These are phyloP conservation scores for Petrosia ficiformis DNA, from an alignment of 37 sponge, comb jelly and placozoan genomes.

Conservation along the genomic window DNA sequence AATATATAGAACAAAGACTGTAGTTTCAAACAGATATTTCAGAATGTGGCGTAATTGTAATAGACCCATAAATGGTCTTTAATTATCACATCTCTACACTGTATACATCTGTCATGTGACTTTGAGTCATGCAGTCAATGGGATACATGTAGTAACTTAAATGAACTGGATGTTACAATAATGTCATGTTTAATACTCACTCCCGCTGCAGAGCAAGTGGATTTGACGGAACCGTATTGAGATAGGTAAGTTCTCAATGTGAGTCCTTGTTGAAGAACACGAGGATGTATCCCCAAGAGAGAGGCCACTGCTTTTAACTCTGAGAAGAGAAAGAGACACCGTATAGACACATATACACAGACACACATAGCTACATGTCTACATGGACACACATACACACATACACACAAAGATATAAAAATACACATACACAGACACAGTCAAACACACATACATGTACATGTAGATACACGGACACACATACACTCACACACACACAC, in stretches of 20 bases:
- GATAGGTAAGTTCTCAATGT: slow-evolving; percentile 67
- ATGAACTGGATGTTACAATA: neutral
- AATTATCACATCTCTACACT: no score
- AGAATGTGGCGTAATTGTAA: no score
- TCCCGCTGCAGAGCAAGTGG: slow-evolving; percentile 77
- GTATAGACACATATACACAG: neutral
- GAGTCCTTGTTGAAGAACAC: slow-evolving; percentile 57
- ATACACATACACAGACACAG: neutral
- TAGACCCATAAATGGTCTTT: no score
- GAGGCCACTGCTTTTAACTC: slow-evolving; percentile 55
- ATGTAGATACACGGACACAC: neutral
- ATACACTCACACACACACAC: neutral
- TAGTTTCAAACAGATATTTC: no score
- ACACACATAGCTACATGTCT: neutral
- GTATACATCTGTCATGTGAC: no score
- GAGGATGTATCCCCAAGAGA: slow-evolving; percentile 52
- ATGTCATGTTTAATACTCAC: slow-evolving; percentile 23
- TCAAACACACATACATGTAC: neutral
- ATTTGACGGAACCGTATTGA: slow-evolving; percentile 42
- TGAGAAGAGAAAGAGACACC: neutral
- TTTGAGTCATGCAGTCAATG: no score
- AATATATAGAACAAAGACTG: no score
- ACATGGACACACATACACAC: neutral
- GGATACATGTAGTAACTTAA: no score
- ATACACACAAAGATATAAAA: neutral